These are phyloP conservation scores for Dinothrombium tinctorium DNA, from an alignment of 1,140 invertebrate species.

Conservation along the genomic window DNA sequence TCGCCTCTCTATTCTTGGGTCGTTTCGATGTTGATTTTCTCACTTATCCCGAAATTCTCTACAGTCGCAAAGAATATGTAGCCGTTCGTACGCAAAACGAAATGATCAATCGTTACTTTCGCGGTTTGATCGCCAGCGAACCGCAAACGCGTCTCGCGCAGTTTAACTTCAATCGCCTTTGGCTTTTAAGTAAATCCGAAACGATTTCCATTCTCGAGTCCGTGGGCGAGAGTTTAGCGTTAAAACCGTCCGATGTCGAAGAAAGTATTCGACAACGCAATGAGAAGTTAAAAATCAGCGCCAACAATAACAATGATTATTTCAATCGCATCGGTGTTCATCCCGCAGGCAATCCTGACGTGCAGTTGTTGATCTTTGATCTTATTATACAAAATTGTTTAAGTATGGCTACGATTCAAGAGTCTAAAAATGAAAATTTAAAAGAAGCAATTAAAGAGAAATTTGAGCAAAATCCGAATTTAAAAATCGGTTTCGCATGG, in stretches of 20 bases:
- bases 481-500: slow-evolving; percentile 10
- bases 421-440: slow-evolving; percentile 4
- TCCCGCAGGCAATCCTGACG: neutral
- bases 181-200: slow-evolving; percentile 7
- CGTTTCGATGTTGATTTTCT: slow-evolving; percentile 11
- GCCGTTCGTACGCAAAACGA: slow-evolving; percentile 6
- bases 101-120: slow-evolving; percentile 4
- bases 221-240: slow-evolving; percentile 3
- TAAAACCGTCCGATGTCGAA: neutral
- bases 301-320: neutral
- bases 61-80: slow-evolving; percentile 7
- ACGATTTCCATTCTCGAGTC: slow-evolving; percentile 12
- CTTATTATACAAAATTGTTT: slow-evolving; percentile 9
- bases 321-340: neutral
- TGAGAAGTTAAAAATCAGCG: neutral
- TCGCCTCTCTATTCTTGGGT: slow-evolving; percentile 4
- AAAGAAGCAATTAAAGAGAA: neutral
- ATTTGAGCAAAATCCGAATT: neutral
- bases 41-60: slow-evolving; percentile 10
- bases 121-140: neutral
- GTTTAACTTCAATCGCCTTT: slow-evolving; percentile 4
- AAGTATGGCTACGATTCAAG: slow-evolving; percentile 1
- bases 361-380: slow-evolving; percentile 1
- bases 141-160: slow-evolving; percentile 1
- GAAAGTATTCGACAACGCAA: neutral